These are phyloP conservation scores for Drosophila neotestacea DNA, from an alignment of 2,888 invertebrate genomes.

Conservation along the genomic window DNA sequence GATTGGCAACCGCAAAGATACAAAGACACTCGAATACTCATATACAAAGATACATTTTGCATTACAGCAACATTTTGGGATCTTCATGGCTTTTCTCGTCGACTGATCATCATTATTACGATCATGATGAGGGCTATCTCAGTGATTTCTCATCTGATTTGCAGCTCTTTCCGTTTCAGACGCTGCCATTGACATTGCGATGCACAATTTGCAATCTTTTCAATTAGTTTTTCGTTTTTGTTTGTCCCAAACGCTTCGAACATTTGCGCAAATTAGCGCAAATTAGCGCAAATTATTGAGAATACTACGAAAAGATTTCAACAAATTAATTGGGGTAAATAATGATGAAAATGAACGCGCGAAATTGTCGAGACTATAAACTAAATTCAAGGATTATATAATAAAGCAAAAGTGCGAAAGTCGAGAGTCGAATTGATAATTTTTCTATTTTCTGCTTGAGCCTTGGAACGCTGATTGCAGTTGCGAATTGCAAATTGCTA, in stretches of 20 bases:
- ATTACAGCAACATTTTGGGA: constrained; percentile 10
- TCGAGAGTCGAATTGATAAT: constrained; percentile 12
- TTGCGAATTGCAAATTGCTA: constrained; percentile 39
- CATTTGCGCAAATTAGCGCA: constrained; percentile 36
- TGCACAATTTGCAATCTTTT: constrained; percentile 49
- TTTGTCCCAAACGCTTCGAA: constrained; percentile 63
- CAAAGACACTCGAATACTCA: constrained; percentile 13
- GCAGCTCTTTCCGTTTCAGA: constrained; percentile 36
- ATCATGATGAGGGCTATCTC: constrained; percentile 21
- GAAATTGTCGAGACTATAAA: background rate
- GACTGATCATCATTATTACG: constrained; percentile 16
- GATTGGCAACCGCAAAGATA: constrained; percentile 58
- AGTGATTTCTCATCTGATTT: constrained; percentile 20
- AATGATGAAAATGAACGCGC: constrained; percentile 6
- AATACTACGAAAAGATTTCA: constrained; percentile 8
- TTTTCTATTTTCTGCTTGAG: constrained; percentile 18
- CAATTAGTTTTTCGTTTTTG: constrained; percentile 67
- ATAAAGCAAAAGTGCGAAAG: constrained; percentile 11
- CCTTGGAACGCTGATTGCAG: constrained; percentile 27
- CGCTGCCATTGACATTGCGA: constrained; percentile 74
- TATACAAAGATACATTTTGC: constrained; percentile 32
- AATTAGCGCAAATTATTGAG: constrained; percentile 37
- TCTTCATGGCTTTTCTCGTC: constrained; percentile 17
- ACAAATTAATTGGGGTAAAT: constrained; percentile 60
- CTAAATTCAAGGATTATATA: constrained; percentile 18